Percentiles rank a stretch among this genome's conserved stretches.
These are phyloP conservation scores for Microctonus aethiopoides DNA, from an alignment of 2,888 invertebrate genomes.

Conservation along the genomic window DNA sequence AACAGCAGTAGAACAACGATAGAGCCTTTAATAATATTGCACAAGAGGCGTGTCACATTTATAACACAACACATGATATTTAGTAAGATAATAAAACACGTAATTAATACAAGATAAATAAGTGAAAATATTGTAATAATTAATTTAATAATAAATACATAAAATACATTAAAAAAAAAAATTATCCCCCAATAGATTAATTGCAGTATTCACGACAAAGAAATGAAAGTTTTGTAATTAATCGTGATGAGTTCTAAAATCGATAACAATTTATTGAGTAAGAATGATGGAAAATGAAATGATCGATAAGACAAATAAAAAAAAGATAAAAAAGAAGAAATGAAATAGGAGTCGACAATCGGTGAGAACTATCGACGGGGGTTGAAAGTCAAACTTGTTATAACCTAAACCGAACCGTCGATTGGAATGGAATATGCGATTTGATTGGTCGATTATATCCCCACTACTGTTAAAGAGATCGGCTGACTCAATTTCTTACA, in stretches of 20 bases:
- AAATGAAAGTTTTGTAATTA: neutral
- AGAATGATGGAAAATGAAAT: neutral
- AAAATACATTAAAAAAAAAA: no score
- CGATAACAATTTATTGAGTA: no score
- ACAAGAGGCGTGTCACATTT: slow-evolving; percentile 23
- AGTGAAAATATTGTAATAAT: neutral
- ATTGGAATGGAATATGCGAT: slow-evolving; percentile 42
- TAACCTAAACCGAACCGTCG: slow-evolving; percentile 21
- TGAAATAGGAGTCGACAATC: neutral
- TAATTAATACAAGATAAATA: slow-evolving; percentile 10
- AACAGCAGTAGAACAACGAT: slow-evolving; percentile 6
- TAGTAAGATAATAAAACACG: slow-evolving; percentile 11
- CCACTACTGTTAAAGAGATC: slow-evolving; percentile 37
- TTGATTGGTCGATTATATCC: slow-evolving; percentile 45
- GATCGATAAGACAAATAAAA: neutral
- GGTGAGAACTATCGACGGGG: slow-evolving; percentile 31
- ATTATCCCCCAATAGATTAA: no score
- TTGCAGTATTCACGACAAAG: no score
- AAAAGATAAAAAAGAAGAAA: neutral
- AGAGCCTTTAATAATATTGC: slow-evolving; percentile 18
- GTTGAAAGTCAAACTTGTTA: slow-evolving; percentile 38
- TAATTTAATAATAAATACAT: no score
- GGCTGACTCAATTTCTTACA: slow-evolving; percentile 59
- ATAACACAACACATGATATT: slow-evolving; percentile 15
- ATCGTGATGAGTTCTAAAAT: no score